Evolutionary conservation across 2,797 vertebrate genomes (phyloP).

Genomic region (Otus scops): DNA sequence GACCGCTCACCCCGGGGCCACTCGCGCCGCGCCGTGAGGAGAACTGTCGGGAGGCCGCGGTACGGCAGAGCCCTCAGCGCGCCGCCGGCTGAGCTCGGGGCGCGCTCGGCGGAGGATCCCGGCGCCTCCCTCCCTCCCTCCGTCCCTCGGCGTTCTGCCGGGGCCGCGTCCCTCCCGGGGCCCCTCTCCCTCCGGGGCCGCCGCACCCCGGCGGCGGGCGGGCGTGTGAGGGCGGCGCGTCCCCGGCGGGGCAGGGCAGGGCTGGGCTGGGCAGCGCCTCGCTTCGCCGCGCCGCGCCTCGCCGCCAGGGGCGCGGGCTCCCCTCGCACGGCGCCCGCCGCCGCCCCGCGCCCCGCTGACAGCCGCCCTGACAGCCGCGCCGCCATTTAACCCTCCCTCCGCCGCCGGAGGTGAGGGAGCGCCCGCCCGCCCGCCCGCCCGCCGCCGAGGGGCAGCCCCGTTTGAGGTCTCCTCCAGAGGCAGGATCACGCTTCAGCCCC

Average conservation of each 20-base stretch:
- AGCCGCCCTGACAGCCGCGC: neutral
- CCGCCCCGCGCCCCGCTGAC: slow-evolving; percentile 4
- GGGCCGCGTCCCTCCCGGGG: neutral
- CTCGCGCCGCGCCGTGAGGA: accelerated
- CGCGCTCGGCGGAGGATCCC: accelerated
- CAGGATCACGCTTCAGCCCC: neutral
- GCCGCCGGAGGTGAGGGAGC: neutral
- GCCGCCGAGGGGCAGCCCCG: neutral
- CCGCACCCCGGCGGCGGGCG: neutral
- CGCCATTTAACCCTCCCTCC: neutral
- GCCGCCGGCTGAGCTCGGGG: neutral
- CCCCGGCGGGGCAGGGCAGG: neutral
- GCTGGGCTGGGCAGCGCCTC: neutral
- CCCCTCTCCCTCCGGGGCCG: neutral
- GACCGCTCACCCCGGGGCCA: neutral
- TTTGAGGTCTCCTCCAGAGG: neutral
- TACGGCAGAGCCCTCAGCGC: neutral
- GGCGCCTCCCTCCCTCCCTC: neutral
- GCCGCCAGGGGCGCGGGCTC: slow-evolving; percentile 5
- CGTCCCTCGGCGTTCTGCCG: neutral
- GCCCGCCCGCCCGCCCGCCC: neutral
- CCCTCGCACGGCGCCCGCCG: neutral
- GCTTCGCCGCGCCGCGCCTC: neutral
- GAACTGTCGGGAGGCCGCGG: neutral
- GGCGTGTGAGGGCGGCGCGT: neutral